Percentiles rank a stretch among this genome's conserved stretches.
Evolutionary conservation across 2,113 vertebrate species (phyloP).

Genomic region (Mormoops blainvillei): DNA sequence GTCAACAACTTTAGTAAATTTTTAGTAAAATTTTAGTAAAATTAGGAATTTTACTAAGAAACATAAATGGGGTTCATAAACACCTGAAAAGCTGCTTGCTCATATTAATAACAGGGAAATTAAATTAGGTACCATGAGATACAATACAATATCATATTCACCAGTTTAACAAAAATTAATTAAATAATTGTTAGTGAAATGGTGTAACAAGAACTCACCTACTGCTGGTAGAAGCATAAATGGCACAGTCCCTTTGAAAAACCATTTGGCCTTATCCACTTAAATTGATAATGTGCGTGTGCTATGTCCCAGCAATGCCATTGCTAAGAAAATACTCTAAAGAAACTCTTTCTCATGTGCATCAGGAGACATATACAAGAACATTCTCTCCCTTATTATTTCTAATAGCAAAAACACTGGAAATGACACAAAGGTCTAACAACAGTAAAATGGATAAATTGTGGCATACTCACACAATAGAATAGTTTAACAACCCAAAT

Average conservation of each 20-base stretch:
- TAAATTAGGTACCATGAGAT: neutral
- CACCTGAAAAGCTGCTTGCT: neutral
- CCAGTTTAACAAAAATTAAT: neutral
- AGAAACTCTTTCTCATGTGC: neutral
- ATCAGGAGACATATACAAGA: neutral
- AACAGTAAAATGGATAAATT: neutral
- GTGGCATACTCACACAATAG: neutral
- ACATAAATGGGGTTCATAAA: neutral
- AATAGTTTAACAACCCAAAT: neutral
- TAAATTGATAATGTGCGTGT: neutral
- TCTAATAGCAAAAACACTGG: neutral
- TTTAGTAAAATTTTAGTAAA: no score
- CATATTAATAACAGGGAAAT: neutral
- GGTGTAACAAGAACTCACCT: neutral
- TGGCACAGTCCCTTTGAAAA: neutral
- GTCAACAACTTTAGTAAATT: no score
- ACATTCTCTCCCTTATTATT: neutral
- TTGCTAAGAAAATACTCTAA: neutral
- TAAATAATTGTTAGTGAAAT: neutral
- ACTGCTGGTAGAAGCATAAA: neutral
- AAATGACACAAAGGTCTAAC: neutral
- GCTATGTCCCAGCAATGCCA: neutral
- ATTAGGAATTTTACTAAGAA: neutral
- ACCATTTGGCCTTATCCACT: neutral
- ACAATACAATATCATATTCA: neutral